phyloP scores from a whole-genome alignment of 2,113 vertebrate species.

The Caranx ignobilis region DNA sequence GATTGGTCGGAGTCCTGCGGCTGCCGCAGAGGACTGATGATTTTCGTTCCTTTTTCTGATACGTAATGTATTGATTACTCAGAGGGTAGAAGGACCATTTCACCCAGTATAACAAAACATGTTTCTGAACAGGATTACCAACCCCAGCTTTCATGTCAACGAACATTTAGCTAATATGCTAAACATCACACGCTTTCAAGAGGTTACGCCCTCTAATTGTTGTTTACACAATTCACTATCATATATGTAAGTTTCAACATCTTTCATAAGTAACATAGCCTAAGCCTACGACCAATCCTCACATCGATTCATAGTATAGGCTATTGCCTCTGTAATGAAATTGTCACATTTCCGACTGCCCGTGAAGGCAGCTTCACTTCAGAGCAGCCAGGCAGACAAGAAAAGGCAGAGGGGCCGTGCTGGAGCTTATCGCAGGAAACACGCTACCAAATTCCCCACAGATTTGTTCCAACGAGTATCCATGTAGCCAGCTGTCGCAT shows the following conservation, averaged over 20 bases:
- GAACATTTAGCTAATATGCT: background rate
- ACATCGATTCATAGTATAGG: no score
- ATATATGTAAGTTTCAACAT: no score
- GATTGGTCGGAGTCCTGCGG: no score
- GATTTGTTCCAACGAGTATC: background rate
- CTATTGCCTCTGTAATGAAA: background rate
- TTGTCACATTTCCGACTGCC: background rate
- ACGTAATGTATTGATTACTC: no score
- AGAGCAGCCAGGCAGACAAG: background rate
- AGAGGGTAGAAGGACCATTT: no score
- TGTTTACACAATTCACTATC: background rate
- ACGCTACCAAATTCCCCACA: slow-evolving; percentile 27
- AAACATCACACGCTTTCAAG: background rate
- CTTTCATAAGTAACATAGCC: no score
- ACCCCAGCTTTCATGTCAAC: no score
- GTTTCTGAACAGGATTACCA: no score
- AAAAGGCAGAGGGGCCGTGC: background rate
- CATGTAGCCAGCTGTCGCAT: slow-evolving; percentile 33
- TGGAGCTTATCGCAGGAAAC: slow-evolving; percentile 54
- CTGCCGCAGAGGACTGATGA: no score
- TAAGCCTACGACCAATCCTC: background rate
- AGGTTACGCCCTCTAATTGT: background rate
- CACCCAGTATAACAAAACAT: no score
- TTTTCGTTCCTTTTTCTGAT: no score
- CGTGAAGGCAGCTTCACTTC: slow-evolving; percentile 35